These are phyloP conservation scores for Cataglyphis rosenhaueri DNA, from an alignment of 2,888 invertebrate genomes.

Conservation along the genomic window DNA sequence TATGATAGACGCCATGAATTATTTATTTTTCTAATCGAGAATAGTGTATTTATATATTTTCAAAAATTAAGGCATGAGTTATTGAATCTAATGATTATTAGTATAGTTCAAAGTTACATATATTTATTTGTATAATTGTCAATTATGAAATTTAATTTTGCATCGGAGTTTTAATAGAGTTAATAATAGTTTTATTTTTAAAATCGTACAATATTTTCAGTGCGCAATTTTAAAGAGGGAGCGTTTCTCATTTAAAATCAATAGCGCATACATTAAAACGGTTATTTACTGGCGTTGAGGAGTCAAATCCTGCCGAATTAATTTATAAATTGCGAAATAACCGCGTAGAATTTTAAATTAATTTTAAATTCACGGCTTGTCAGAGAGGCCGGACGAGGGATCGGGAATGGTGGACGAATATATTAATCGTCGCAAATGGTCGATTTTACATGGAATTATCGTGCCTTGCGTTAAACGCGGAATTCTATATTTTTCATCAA, in stretches of 20 bases:
- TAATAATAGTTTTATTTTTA: not conserved
- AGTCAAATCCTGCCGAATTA: conserved; percentile 43
- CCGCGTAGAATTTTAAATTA: conserved; percentile 47
- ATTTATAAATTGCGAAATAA: conserved; percentile 49
- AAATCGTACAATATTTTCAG: conserved; percentile 14
- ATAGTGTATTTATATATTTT: not conserved
- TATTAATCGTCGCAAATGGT: conserved; percentile 37
- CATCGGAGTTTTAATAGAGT: not conserved
- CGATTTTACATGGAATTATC: conserved; percentile 8
- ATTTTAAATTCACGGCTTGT: conserved; percentile 40
- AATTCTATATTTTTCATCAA: conserved; percentile 13
- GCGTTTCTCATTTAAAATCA: conserved; percentile 32
- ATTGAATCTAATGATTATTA: not conserved
- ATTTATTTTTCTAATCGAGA: not conserved
- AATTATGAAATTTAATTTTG: conserved; percentile 17
- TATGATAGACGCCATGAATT: not conserved
- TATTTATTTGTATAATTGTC: not conserved
- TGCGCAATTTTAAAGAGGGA: not conserved
- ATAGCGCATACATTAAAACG: conserved; percentile 1
- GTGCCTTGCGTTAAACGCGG: not conserved
- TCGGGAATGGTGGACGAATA: conserved; percentile 8
- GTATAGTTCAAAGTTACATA: not conserved
- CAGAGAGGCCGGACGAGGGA: not conserved
- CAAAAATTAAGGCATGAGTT: not conserved
- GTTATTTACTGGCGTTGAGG: conserved; percentile 45